Percentiles rank a stretch among this genome's conserved stretches.
Evolutionary conservation across 2,797 vertebrate species (phyloP).

Genomic region (Microchirus variegatus): DNA sequence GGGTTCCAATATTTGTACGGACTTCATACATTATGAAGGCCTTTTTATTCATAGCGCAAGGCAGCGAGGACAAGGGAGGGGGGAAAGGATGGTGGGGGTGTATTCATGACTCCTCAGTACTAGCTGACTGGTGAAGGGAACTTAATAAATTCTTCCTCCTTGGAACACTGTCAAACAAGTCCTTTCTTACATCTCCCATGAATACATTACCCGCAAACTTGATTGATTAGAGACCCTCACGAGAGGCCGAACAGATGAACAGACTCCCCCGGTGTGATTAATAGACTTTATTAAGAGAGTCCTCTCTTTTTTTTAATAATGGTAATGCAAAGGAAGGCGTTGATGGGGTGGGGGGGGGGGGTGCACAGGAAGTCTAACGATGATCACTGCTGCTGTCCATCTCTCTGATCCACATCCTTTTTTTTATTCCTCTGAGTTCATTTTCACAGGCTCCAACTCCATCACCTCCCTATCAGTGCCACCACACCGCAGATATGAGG

Average conservation of each 20-base stretch:
- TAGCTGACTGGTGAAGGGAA: slow-evolving; percentile 73
- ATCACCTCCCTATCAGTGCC: slow-evolving; percentile 66
- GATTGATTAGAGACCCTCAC: slow-evolving; percentile 83
- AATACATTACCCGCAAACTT: slow-evolving; percentile 82
- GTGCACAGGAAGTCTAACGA: slow-evolving; percentile 69
- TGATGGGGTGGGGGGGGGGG: slow-evolving; percentile 21
- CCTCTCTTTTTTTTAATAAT: slow-evolving; percentile 84
- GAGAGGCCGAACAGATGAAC: slow-evolving; percentile 80
- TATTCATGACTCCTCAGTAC: slow-evolving; percentile 66
- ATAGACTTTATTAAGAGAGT: slow-evolving; percentile 88
- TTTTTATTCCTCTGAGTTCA: slow-evolving; percentile 62
- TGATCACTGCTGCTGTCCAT: slow-evolving; percentile 66
- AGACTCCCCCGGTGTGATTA: slow-evolving; percentile 83
- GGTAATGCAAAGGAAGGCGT: slow-evolving; percentile 79
- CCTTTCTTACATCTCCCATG: slow-evolving; percentile 81
- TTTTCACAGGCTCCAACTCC: slow-evolving; percentile 65
- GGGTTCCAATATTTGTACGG: slow-evolving; percentile 78
- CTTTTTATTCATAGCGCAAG: slow-evolving; percentile 56
- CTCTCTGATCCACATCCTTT: slow-evolving; percentile 66
- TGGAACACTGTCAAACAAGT: slow-evolving; percentile 85
- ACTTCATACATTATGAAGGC: slow-evolving; percentile 68
- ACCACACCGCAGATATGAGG: slow-evolving; percentile 43
- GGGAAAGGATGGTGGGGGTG: slow-evolving; percentile 32
- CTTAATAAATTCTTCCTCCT: slow-evolving; percentile 86
- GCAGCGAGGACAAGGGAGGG: slow-evolving; percentile 50